Evolutionary conservation across 2,797 vertebrate species (phyloP).

Genomic region (Phaenicophaeus curvirostris): DNA sequence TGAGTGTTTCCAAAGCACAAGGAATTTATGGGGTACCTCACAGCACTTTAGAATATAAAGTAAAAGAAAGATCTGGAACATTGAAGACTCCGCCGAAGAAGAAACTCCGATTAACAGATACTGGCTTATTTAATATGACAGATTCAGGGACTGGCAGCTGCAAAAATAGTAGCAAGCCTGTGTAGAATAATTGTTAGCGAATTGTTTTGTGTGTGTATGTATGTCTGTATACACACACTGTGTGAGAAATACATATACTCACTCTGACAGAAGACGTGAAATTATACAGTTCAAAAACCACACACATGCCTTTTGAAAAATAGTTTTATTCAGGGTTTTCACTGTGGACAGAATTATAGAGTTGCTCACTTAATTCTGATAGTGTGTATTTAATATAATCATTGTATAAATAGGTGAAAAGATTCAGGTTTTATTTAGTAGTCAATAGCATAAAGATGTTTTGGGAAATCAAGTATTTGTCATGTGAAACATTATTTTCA

Average conservation of each 20-base stretch:
- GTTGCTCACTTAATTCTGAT: slow-evolving; percentile 86
- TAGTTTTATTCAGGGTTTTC: slow-evolving; percentile 99
- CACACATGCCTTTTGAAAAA: slow-evolving; percentile 95
- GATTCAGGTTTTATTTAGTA: slow-evolving; percentile 96
- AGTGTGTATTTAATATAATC: slow-evolving; percentile 85
- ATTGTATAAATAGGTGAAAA: slow-evolving; percentile 84
- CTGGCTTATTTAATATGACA: slow-evolving; percentile 86
- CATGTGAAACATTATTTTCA: slow-evolving; percentile 87
- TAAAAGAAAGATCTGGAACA: slow-evolving; percentile 97
- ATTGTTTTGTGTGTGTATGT: slow-evolving; percentile 56
- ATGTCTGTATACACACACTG: slow-evolving; percentile 69
- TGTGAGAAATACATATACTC: slow-evolving; percentile 85
- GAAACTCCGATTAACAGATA: slow-evolving; percentile 90
- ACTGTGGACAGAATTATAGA: slow-evolving; percentile 89
- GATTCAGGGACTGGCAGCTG: slow-evolving; percentile 95
- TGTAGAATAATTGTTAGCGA: slow-evolving; percentile 85
- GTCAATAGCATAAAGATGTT: slow-evolving; percentile 82
- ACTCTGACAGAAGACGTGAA: slow-evolving; percentile 89
- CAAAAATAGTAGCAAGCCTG: slow-evolving; percentile 86
- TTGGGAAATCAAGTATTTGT: slow-evolving; percentile 87
- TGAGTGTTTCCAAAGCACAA: slow-evolving; percentile 99
- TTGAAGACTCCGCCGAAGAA: slow-evolving; percentile 98
- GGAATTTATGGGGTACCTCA: slow-evolving; percentile 98
- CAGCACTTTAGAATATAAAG: slow-evolving; percentile 99
- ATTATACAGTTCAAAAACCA: slow-evolving; percentile 90